phyloP scores from a whole-genome alignment of 2,797 vertebrate genomes.

The Oreonectes daqikongensis region DNA sequence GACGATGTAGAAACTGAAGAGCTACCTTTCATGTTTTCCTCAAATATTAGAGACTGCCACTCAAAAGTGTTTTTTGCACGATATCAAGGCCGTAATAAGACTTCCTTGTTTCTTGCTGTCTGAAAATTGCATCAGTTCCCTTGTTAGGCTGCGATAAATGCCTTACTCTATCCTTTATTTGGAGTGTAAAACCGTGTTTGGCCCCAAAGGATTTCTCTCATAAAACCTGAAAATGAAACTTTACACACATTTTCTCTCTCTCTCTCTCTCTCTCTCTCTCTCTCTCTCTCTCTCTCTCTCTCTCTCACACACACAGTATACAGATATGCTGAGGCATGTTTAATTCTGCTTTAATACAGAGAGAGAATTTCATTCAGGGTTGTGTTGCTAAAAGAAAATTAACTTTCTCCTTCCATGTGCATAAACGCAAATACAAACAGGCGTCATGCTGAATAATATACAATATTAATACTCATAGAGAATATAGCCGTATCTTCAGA shows the following conservation, averaged over 20 bases:
- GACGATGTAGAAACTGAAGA: slow-evolving; percentile 27
- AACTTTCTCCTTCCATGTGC: neutral
- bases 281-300: neutral
- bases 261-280: neutral
- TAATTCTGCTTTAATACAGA: slow-evolving; percentile 23
- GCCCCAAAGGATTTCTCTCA: slow-evolving; percentile 21
- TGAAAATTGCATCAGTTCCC: slow-evolving; percentile 42
- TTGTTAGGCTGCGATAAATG: slow-evolving; percentile 49
- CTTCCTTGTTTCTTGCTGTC: slow-evolving; percentile 30
- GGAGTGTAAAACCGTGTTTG: slow-evolving; percentile 26
- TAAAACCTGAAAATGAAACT: slow-evolving; percentile 45
- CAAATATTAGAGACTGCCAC: slow-evolving; percentile 12
- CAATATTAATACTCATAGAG: neutral
- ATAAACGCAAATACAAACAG: slow-evolving; percentile 9
- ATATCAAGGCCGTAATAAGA: slow-evolving; percentile 44
- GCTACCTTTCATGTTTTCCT: slow-evolving; percentile 40
- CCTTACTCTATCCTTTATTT: slow-evolving; percentile 21
- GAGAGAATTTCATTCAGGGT: neutral
- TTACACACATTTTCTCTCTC: neutral
- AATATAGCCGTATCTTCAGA: neutral
- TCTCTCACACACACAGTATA: neutral
- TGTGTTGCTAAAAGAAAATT: neutral
- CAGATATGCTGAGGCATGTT: neutral
- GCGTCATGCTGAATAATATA: neutral
- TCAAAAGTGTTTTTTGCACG: slow-evolving; percentile 29